Evolutionary conservation across 2,113 vertebrate genomes (phyloP).

Genomic region (Pluvianellus socialis): DNA sequence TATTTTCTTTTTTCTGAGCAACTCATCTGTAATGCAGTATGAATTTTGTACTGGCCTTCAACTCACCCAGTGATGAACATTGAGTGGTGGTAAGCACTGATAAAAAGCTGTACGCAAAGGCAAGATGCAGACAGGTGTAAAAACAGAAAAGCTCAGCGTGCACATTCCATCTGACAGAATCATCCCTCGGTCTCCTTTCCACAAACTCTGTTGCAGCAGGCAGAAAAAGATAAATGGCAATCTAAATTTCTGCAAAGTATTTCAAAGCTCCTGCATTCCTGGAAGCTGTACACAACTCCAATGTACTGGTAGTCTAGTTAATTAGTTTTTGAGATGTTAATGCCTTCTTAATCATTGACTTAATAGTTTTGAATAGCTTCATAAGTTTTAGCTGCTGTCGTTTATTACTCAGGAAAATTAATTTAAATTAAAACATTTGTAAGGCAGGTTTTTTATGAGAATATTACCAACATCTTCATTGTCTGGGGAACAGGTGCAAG

Average conservation of each 20-base stretch:
- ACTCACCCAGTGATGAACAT: not conserved
- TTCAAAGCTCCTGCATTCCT: conserved; percentile 57
- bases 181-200: not conserved
- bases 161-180: not conserved
- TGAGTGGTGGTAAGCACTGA: not conserved
- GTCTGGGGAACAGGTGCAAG: conserved; percentile 65
- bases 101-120: not conserved
- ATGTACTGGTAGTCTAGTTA: conserved; percentile 66
- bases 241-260: conserved; percentile 63
- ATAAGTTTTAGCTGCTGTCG: conserved; percentile 74
- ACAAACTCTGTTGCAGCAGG: not conserved
- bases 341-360: conserved; percentile 74
- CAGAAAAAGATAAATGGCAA: conserved; percentile 38
- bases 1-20: not conserved
- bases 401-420: conserved; percentile 79
- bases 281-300: conserved; percentile 70
- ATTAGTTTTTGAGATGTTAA: conserved; percentile 72
- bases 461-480: conserved; percentile 71
- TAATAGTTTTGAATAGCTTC: conserved; percentile 72
- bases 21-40: not conserved
- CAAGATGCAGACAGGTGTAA: not conserved
- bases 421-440: conserved; percentile 79
- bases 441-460: conserved; percentile 74
- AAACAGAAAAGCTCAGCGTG: not conserved
- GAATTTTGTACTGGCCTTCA: not conserved